Percentiles rank a stretch among this genome's conserved stretches.
Conservation (phyloP, 2,113 vertebrate genomes). For the Chitala chitala region DNA sequence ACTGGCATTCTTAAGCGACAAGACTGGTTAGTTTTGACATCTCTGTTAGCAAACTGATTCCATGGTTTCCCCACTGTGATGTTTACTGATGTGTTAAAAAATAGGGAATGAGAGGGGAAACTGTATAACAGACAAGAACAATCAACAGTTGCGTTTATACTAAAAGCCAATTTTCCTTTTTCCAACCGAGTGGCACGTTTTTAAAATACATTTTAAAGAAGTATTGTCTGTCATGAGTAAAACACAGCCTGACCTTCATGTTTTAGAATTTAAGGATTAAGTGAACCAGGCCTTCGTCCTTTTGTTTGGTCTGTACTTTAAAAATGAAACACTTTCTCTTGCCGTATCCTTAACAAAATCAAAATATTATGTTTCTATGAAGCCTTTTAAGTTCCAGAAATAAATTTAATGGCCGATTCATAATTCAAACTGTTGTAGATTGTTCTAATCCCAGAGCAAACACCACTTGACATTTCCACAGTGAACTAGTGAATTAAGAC, state of each 20-base stretch:
- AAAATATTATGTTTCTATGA: background rate
- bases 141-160: constrained; percentile 19
- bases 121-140: constrained; percentile 25
- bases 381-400: background rate
- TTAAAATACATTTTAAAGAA: constrained; percentile 42
- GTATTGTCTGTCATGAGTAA: constrained; percentile 51
- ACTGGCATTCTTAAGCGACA: constrained; percentile 9
- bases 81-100: constrained; percentile 14
- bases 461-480: background rate
- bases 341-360: background rate
- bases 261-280: background rate
- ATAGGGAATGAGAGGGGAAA: constrained; percentile 27
- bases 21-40: constrained; percentile 24
- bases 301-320: background rate
- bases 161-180: constrained; percentile 67
- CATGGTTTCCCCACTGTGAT: constrained; percentile 30
- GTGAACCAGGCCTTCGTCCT: background rate
- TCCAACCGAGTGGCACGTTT: constrained; percentile 51
- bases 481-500: background rate
- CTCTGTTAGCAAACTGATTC: constrained; percentile 1
- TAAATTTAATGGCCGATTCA: background rate
- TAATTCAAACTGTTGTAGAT: background rate
- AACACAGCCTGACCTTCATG: constrained; percentile 38
- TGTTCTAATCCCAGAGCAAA: background rate
- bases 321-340: background rate